phyloP scores from a whole-genome alignment of 1,140 invertebrate species.

The Kradibia gibbosae region DNA sequence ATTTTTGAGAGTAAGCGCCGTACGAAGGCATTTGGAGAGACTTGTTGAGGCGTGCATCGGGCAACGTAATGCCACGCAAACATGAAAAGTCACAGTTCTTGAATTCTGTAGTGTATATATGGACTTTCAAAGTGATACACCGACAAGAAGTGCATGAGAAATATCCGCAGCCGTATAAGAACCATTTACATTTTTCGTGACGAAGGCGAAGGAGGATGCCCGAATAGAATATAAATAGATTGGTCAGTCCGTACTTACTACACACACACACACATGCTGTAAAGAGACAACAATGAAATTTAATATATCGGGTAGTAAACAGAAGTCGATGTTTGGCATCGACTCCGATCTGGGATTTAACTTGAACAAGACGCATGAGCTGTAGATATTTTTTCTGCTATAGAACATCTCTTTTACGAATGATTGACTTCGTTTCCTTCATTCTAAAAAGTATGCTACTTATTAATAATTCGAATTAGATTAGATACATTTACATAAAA shows the following conservation, averaged over 20 bases:
- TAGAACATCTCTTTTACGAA: too few relatives aligned
- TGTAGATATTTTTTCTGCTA: too few relatives aligned
- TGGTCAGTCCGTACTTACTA: constrained; percentile 5
- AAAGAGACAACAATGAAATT: constrained; percentile 19
- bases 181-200: constrained; percentile 32
- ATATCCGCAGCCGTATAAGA: neutral
- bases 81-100: constrained; percentile 27
- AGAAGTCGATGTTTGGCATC: constrained; percentile 27
- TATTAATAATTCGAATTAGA: too few relatives aligned
- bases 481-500: too few relatives aligned
- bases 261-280: neutral
- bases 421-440: too few relatives aligned
- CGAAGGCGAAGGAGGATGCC: neutral
- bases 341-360: too few relatives aligned
- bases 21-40: constrained; percentile 23
- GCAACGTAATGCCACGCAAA: constrained; percentile 17
- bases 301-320: constrained; percentile 30
- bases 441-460: too few relatives aligned
- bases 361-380: too few relatives aligned
- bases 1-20: constrained; percentile 7
- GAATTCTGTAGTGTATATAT: neutral
- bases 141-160: neutral
- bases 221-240: constrained; percentile 17
- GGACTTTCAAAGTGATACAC: constrained; percentile 34
- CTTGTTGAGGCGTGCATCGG: constrained; percentile 37